These are phyloP conservation scores for Tapirus terrestris DNA, from an alignment of 2,113 vertebrate genomes.

Conservation along the genomic window DNA sequence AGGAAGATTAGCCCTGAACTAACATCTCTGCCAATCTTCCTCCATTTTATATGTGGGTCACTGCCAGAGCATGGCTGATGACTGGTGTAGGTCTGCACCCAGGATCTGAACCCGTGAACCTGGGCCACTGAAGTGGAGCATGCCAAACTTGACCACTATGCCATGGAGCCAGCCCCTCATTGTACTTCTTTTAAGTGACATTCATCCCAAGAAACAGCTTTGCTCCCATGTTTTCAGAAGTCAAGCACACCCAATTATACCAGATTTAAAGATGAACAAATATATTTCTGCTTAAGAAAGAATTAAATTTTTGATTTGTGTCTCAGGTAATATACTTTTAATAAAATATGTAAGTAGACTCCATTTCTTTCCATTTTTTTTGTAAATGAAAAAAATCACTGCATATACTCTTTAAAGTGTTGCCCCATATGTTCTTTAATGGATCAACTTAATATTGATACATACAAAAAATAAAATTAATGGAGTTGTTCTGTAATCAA, in stretches of 20 bases:
- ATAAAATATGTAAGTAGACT: neutral
- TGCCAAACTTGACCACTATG: too few relatives aligned
- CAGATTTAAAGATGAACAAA: neutral
- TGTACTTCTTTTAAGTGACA: neutral
- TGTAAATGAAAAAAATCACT: neutral
- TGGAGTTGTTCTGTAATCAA: neutral
- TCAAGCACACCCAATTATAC: neutral
- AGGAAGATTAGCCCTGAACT: too few relatives aligned
- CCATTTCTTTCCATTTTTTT: constrained; percentile 6
- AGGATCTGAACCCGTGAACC: too few relatives aligned
- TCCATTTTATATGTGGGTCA: too few relatives aligned
- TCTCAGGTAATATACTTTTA: neutral
- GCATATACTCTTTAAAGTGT: neutral
- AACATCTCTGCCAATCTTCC: too few relatives aligned
- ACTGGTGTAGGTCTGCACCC: too few relatives aligned
- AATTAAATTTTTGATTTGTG: constrained; percentile 25
- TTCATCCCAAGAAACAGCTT: neutral
- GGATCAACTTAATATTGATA: neutral
- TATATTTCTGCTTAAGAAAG: neutral
- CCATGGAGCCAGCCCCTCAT: neutral
- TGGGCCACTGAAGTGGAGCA: too few relatives aligned
- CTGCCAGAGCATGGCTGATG: too few relatives aligned
- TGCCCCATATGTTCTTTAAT: neutral
- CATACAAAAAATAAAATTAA: neutral
- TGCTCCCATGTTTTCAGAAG: neutral